phyloP scores from a whole-genome alignment of 2,888 invertebrate genomes.

The Ectemnius cavifrons region DNA sequence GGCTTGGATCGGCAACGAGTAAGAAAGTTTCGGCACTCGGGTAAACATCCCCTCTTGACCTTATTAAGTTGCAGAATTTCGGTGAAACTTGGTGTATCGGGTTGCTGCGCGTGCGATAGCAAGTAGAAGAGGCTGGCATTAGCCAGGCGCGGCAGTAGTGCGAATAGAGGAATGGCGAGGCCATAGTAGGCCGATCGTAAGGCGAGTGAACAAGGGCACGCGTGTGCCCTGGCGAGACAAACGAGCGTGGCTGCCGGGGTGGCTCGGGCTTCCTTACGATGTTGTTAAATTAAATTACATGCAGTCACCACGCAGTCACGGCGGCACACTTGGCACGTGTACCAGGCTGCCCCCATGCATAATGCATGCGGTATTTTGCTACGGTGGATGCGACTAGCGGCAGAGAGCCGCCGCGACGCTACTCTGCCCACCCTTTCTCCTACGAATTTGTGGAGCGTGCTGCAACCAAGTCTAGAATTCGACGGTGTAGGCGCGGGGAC shows the following conservation, averaged over 20 bases:
- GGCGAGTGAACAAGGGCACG: slow-evolving; percentile 38
- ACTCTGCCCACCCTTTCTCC: slow-evolving; percentile 22
- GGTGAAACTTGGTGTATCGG: too few species aligned
- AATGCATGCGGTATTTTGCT: slow-evolving; percentile 75
- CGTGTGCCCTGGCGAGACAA: slow-evolving; percentile 44
- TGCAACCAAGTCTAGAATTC: slow-evolving; percentile 24
- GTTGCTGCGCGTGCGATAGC: too few species aligned
- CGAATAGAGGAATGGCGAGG: not conserved
- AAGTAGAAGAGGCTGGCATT: too few species aligned
- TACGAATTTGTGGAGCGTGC: slow-evolving; percentile 55
- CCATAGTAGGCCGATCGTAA: slow-evolving; percentile 11
- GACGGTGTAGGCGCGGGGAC: not conserved
- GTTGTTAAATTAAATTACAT: slow-evolving; percentile 76
- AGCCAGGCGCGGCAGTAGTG: not conserved
- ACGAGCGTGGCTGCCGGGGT: slow-evolving; percentile 40
- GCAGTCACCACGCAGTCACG: slow-evolving; percentile 72
- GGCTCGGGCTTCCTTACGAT: slow-evolving; percentile 67
- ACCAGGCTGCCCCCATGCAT: slow-evolving; percentile 69
- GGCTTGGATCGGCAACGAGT: not conserved
- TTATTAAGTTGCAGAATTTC: too few species aligned
- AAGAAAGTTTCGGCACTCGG: not conserved
- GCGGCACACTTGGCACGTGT: slow-evolving; percentile 74
- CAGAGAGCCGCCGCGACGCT: slow-evolving; percentile 21
- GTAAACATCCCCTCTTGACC: too few species aligned
- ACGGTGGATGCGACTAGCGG: slow-evolving; percentile 58